phyloP scores from a whole-genome alignment of 2,888 invertebrate species.

The Ormyrus rosae region DNA sequence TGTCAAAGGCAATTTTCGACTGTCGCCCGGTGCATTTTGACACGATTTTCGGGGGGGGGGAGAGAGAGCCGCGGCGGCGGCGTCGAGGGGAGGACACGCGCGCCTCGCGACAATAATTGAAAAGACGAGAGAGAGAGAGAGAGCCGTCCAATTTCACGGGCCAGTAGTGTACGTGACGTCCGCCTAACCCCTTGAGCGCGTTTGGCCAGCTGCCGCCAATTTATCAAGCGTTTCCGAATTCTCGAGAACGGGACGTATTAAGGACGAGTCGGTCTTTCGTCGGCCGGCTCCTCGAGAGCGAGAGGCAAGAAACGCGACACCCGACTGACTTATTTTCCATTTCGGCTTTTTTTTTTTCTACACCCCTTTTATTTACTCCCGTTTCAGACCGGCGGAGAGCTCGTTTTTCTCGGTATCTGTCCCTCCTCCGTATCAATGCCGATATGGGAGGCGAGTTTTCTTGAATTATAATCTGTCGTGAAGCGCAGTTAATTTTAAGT shows the following conservation, averaged over 20 bases:
- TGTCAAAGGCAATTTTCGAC: conserved; percentile 10
- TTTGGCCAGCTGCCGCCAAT: conserved; percentile 63
- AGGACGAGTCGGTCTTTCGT: not conserved
- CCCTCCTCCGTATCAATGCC: too few species aligned
- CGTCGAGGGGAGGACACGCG: not conserved
- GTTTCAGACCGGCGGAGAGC: conserved; percentile 23
- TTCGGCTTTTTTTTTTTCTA: not conserved
- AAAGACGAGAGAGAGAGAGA: not conserved
- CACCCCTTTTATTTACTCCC: not conserved
- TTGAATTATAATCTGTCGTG: too few species aligned
- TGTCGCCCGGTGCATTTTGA: not conserved
- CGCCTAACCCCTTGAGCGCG: conserved; percentile 51
- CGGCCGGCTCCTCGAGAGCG: not conserved
- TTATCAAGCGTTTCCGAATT: conserved; percentile 57
- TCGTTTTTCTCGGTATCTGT: conserved; percentile 30
- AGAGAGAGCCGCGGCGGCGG: not conserved
- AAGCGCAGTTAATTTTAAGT: too few species aligned
- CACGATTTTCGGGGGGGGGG: not conserved
- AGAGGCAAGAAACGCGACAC: not conserved
- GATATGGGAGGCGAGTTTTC: too few species aligned
- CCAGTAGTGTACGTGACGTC: not conserved
- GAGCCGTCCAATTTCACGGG: conserved; percentile 32
- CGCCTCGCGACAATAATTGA: conserved; percentile 27
- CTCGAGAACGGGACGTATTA: not conserved
- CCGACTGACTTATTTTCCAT: not conserved